Evolutionary conservation across 1,140 invertebrate species (phyloP), one percentile per base, ranked within the genome.

Genomic region (Rhynchophorus ferrugineus): DNA sequence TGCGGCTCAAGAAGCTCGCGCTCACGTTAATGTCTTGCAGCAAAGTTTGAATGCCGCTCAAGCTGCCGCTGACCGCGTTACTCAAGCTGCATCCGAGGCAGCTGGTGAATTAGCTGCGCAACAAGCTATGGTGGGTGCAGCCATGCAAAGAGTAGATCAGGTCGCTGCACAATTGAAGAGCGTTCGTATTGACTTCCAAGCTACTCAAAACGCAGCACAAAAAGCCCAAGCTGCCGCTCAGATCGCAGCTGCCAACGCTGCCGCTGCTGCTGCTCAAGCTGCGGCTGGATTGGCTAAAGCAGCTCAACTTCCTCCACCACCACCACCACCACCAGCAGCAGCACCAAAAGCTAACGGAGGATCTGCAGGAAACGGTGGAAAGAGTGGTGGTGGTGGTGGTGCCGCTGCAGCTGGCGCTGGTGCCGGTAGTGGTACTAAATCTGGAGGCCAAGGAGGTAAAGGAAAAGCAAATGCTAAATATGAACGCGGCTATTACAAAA

Each of bases 41-140:
- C 78, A 81, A 3, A 81, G 80, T 2, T 56, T 84, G 53, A 84
- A 84, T 61, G 79, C 81, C 2, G 82, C 82, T 0, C 81, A 83
- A 64, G 76, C 79, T 0, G 82, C 81, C 3, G 74, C 76, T 1
- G 79, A 84, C 18, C 81, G 82, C 54, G 79, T 82, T 0, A 74
- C 75, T 16, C 75, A 79, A 58, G 80, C 81, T 2, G 80, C 81
- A 0, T 74, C 77, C 0, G 80, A 82, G 60, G 77, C 82, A 0
- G 78, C 80, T 0, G 80, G 80, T 3, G 80, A 84, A 66, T 65
- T 82, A 2, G 82, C 80, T 0, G 79, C 81, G 0, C 81, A 83
- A 60, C 81, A 78, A n/a, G 77, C 78, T 1, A 84, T 84, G 82
- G 78, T 84, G 1, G 81, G 81, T 3, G 73, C 80, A 3, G 80